Percentiles rank a stretch among this genome's conserved stretches.
Evolutionary conservation across 2,888 invertebrate genomes (phyloP).

Genomic region (Meiosimyza platycephala): DNA sequence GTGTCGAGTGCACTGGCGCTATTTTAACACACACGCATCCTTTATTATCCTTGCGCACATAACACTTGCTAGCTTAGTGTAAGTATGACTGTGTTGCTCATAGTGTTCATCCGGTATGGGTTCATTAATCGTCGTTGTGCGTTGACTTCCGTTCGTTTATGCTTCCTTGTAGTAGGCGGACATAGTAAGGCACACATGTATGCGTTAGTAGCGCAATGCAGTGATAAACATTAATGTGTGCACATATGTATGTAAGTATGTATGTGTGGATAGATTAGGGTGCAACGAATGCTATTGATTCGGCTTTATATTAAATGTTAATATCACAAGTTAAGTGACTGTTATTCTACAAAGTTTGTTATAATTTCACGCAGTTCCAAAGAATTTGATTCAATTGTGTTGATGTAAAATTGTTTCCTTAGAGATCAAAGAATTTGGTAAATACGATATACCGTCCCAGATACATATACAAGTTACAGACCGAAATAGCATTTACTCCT

Average conservation of each 20-base stretch:
- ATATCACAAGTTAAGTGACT: too few relatives aligned
- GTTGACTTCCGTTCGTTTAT: constrained; percentile 36
- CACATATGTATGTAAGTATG: background rate
- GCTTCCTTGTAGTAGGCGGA: constrained; percentile 30
- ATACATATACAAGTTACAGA: too few relatives aligned
- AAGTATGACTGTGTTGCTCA: background rate
- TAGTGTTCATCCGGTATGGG: constrained; percentile 24
- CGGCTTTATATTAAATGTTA: too few relatives aligned
- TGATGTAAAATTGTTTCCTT: too few relatives aligned
- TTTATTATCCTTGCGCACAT: constrained; percentile 6
- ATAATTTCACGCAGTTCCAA: too few relatives aligned
- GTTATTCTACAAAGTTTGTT: too few relatives aligned
- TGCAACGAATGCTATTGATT: too few relatives aligned
- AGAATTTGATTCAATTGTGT: too few relatives aligned
- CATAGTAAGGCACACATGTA: constrained; percentile 31
- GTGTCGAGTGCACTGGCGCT: constrained; percentile 5
- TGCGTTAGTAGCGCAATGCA: constrained; percentile 6
- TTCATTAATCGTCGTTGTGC: constrained; percentile 40
- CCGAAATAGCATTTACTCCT: too few relatives aligned
- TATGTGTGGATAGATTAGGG: background rate
- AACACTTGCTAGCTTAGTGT: background rate
- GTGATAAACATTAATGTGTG: background rate
- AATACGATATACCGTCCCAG: too few relatives aligned
- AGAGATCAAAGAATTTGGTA: too few relatives aligned
- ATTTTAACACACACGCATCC: background rate